A percentile compares a stretch with the other conserved stretches of the same genome.
phyloP scores from a whole-genome alignment of 2,888 invertebrate species.

The Macrophya annulata region DNA sequence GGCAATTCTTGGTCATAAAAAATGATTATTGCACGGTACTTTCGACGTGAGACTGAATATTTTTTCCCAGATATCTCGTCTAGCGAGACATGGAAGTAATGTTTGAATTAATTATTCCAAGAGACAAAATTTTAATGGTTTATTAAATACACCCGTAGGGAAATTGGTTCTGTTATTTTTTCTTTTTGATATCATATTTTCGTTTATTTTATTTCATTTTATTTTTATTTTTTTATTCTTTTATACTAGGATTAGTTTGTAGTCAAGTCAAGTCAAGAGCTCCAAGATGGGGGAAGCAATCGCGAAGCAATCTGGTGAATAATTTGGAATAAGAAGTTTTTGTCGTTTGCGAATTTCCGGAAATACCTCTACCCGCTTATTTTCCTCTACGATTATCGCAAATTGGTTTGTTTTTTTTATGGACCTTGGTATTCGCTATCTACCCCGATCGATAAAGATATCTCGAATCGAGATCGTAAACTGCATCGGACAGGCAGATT shows the following conservation, averaged over 20 bases:
- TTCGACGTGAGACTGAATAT: slow-evolving; percentile 19
- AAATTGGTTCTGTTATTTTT: slow-evolving; percentile 19
- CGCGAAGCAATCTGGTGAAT: slow-evolving; percentile 46
- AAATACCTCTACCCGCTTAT: not conserved
- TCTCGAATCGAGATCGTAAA: slow-evolving; percentile 53
- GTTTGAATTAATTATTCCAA: not conserved
- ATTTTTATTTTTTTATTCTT: not conserved
- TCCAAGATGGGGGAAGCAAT: slow-evolving; percentile 11
- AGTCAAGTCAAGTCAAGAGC: slow-evolving; percentile 33
- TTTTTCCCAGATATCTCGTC: slow-evolving; percentile 28
- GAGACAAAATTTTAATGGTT: not conserved
- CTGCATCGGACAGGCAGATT: slow-evolving; percentile 54
- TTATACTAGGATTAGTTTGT: slow-evolving; percentile 36
- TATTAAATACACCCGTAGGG: not conserved
- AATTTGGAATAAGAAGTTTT: slow-evolving; percentile 49
- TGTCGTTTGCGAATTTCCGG: slow-evolving; percentile 18
- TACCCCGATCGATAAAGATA: slow-evolving; percentile 55
- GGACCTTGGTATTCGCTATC: slow-evolving; percentile 42
- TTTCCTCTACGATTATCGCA: slow-evolving; percentile 52
- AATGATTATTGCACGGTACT: slow-evolving; percentile 48
- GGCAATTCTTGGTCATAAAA: slow-evolving; percentile 64
- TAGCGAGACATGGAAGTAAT: not conserved
- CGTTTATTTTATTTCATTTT: not conserved
- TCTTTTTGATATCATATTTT: not conserved
- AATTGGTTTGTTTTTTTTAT: slow-evolving; percentile 50